A percentile compares a stretch with the other conserved stretches of the same genome.
These are phyloP conservation scores for Trichogramma pretiosum DNA, from an alignment of 1,140 invertebrate species.

Conservation along the genomic window DNA sequence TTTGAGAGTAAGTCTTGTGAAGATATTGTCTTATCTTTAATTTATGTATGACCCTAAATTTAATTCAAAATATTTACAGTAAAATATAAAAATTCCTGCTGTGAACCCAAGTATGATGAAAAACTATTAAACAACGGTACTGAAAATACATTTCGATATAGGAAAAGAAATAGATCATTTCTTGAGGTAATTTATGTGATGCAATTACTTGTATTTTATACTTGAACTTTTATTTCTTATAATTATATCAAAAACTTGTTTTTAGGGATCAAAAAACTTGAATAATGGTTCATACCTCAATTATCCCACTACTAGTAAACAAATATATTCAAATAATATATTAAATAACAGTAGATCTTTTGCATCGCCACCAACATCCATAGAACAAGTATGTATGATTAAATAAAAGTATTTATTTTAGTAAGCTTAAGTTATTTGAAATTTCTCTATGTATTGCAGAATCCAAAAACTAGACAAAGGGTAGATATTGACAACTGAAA, in stretches of 20 bases:
- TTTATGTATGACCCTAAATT: too few relatives aligned
- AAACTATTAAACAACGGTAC: slow-evolving; percentile 18
- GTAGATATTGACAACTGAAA: slow-evolving; percentile 9
- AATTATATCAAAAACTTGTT: too few relatives aligned
- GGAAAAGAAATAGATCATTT: slow-evolving; percentile 30
- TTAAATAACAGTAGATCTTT: slow-evolving; percentile 6
- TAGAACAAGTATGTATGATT: slow-evolving; percentile 9
- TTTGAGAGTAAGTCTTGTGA: too few relatives aligned
- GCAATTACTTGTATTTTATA: too few relatives aligned
- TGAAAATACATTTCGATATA: slow-evolving; percentile 20
- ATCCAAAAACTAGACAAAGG: slow-evolving; percentile 6
- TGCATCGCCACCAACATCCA: neutral
- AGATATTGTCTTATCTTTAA: too few relatives aligned
- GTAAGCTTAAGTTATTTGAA: neutral
- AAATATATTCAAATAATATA: slow-evolving; percentile 2
- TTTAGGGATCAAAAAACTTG: too few relatives aligned
- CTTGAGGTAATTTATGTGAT: too few relatives aligned
- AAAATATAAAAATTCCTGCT: slow-evolving; percentile 12
- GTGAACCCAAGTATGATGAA: slow-evolving; percentile 14
- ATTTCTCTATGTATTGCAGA: slow-evolving; percentile 4
- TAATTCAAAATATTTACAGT: too few relatives aligned
- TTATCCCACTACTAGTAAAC: slow-evolving; percentile 14
- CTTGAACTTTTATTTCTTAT: too few relatives aligned
- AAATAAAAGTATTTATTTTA: neutral
- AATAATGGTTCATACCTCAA: slow-evolving; percentile 13